Base-by-base conservation (phyloP, 1,140 invertebrate species). In the Pantala flavescens region DNA sequence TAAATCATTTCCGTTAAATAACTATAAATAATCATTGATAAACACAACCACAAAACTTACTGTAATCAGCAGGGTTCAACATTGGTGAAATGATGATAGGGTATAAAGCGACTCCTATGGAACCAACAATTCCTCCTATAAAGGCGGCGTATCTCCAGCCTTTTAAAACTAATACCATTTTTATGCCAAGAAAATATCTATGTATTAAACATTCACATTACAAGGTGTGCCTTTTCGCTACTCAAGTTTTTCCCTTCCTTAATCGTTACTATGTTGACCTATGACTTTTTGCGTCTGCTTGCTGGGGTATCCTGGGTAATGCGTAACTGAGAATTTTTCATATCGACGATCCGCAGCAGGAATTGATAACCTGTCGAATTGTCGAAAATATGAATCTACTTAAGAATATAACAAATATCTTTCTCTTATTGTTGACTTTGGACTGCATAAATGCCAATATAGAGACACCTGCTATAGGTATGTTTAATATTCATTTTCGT, bases 11-110 rank as follows among this genome's bases (percentile, higher is more conserved):
- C 16, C 49, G 72, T 19, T 11, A 73, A 21, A 24, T 76, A 72
- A 73, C 3, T 5, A 72, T 72, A 73, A 19, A 74, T 36, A 73
- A 78, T 76, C 43, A 21, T 12, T 36, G 28, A 36, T 9, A 36
- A 36, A 5, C 24, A 24, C 23, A 49, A 23, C 16, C 42, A 72
- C 21, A 74, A 24, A 23, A 82, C 83, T 83, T 84, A 85, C 88
- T 89, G 76, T 89, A 91, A 76, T 86, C 84, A 21, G 90, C 84
- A 55, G 85, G 80, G 81, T 91, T 84, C 0, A 88, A 78, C 84
- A 90, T 87, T 7, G 91, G 90, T 73, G 85, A 81, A 73, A 93
- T 84, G 23, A 88, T 84, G 74, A 89, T 84, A 2, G 88, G 86
- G 79, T 91, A 92, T 5, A 88, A 76, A 0, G 85, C 82, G 42